phyloP scores from a whole-genome alignment of 2,888 invertebrate species.

The Ganaspis brasiliensis region DNA sequence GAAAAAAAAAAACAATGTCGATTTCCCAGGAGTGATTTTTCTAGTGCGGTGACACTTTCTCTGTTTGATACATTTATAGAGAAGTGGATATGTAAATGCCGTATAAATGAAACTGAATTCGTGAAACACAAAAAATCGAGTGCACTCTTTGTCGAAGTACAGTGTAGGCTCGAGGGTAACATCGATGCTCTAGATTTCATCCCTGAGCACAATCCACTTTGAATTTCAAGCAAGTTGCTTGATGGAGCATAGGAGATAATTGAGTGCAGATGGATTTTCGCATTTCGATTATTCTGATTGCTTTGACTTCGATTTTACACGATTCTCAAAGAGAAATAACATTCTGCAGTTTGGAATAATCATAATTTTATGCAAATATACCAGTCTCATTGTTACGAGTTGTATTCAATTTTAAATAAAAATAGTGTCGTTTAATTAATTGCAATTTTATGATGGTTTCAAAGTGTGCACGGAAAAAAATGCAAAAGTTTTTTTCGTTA shows the following conservation, averaged over 20 bases:
- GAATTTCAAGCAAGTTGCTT: conserved; percentile 42
- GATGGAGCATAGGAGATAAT: conserved; percentile 29
- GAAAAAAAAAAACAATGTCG: conserved; percentile 19
- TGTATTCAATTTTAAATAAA: neutral
- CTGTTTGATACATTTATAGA: conserved; percentile 19
- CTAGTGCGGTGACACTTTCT: conserved; percentile 12
- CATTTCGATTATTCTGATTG: conserved; percentile 21
- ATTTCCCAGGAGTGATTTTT: conserved; percentile 11
- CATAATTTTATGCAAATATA: neutral
- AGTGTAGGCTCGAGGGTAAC: conserved; percentile 40
- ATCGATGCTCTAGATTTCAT: conserved; percentile 50
- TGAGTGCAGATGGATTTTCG: conserved; percentile 31
- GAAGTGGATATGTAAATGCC: conserved; percentile 32
- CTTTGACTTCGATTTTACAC: conserved; percentile 22
- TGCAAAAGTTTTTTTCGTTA: too few relatives aligned
- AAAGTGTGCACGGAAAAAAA: too few relatives aligned
- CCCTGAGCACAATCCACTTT: conserved; percentile 38
- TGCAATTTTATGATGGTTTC: too few relatives aligned
- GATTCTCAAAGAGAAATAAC: conserved; percentile 17
- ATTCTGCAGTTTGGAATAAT: neutral
- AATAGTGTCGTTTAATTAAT: neutral
- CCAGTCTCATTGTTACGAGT: neutral
- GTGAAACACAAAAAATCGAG: conserved; percentile 42
- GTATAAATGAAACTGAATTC: conserved; percentile 25
- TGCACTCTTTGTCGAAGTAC: conserved; percentile 27